Conservation (phyloP, 2,113 vertebrate species). For the Hirundichthys speculiger region DNA sequence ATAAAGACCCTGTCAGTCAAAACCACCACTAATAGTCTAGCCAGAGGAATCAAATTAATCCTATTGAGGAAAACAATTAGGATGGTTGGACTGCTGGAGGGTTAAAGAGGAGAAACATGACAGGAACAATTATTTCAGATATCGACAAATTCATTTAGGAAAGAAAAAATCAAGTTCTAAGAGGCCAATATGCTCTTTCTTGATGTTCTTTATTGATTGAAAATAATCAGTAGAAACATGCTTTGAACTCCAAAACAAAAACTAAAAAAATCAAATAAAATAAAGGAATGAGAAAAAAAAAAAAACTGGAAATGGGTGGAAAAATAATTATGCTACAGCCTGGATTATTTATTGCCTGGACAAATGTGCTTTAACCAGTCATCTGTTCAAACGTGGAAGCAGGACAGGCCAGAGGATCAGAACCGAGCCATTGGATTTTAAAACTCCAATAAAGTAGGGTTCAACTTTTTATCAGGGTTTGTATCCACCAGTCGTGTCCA, state of each 20-base stretch:
- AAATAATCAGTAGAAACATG: slow-evolving; percentile 91
- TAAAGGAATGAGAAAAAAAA: slow-evolving; percentile 21
- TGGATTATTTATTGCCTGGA: slow-evolving; percentile 81
- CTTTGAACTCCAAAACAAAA: slow-evolving; percentile 89
- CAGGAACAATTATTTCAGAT: no score
- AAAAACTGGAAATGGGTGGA: slow-evolving; percentile 44
- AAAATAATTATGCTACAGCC: slow-evolving; percentile 84
- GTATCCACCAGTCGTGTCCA: slow-evolving; percentile 29
- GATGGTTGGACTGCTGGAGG: no score
- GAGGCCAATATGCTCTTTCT: slow-evolving; percentile 77
- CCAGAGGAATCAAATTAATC: no score
- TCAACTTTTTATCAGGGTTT: slow-evolving; percentile 5
- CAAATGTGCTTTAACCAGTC: slow-evolving; percentile 71
- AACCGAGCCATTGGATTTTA: slow-evolving; percentile 42
- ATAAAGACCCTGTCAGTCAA: no score
- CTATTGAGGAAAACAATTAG: no score
- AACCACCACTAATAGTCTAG: no score
- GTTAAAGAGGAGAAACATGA: no score
- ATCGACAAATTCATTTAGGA: no score
- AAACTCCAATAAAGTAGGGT: slow-evolving; percentile 25
- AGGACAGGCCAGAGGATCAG: slow-evolving; percentile 42
- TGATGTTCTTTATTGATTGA: slow-evolving; percentile 91
- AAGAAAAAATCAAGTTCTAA: background rate
- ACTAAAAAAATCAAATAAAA: no score
- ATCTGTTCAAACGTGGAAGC: slow-evolving; percentile 61